Conservation (phyloP, 2,888 invertebrate species). For the Trachelus tabidus region DNA sequence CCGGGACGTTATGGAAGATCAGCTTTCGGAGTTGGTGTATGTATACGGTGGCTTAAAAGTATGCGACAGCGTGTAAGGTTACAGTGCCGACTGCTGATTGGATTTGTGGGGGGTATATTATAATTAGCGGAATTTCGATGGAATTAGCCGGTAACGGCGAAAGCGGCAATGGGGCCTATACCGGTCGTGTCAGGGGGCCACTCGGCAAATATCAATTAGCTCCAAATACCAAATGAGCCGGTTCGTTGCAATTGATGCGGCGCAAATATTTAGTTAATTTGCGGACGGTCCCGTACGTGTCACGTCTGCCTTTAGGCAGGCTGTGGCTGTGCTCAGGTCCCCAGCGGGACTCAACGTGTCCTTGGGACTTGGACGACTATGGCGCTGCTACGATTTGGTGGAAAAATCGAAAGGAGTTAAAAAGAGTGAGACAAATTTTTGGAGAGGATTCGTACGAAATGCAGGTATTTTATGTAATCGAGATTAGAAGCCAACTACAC, state of each 20-base stretch:
- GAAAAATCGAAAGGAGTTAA: background rate
- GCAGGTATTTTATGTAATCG: background rate
- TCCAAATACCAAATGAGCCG: conserved; percentile 39
- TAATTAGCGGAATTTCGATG: conserved; percentile 47
- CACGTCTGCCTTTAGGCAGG: conserved; percentile 24
- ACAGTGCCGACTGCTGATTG: background rate
- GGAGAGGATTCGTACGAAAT: background rate
- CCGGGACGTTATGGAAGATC: background rate
- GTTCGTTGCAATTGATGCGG: conserved; percentile 33
- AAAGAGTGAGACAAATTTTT: background rate
- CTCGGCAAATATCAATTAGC: conserved; percentile 50
- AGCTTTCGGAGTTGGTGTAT: background rate
- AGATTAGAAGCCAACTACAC: background rate
- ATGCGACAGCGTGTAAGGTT: background rate
- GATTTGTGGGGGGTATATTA: conserved; percentile 38
- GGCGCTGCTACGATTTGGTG: background rate
- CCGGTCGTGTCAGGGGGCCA: conserved; percentile 22
- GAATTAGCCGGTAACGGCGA: conserved; percentile 30
- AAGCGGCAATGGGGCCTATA: background rate
- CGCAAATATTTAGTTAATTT: conserved; percentile 46
- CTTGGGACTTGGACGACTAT: background rate
- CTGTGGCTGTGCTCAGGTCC: conserved; percentile 58
- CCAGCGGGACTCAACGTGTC: conserved; percentile 42
- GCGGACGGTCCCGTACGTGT: conserved; percentile 13
- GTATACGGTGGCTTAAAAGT: background rate